Evolutionary conservation across 2,113 vertebrate genomes (phyloP), one percentile per base, ranked within the genome.

Genomic region (Aegithalos caudatus): DNA sequence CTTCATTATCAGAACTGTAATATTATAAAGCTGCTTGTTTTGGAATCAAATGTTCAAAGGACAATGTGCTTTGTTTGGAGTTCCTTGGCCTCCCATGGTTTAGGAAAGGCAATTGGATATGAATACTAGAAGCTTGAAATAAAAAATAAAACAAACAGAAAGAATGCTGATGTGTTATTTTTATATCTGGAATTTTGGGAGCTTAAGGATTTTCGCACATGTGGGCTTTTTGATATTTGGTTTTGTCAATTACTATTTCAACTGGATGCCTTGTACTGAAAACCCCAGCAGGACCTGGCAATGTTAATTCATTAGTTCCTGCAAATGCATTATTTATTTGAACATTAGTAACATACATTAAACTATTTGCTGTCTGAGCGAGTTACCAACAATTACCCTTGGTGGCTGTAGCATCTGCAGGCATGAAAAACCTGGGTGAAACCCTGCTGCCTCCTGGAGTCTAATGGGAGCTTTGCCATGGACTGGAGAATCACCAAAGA

Each of bases 361-460:
- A 82, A 44, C 50, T 79, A 44, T 61, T 3, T 44, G 37, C 37
- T 85, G 79, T 40, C 74, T 90, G 90, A 94, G 83, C 54, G 61
- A 69, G 66, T 42, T 57, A n/a, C 54, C 7, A 6, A 35, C 74
- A 65, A 93, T 35, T 29, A 82, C 45, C 24, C 66, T 90, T 21
- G 51, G 48, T 57, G 66, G 57, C 70, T 91, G 81, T 12, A 69
- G 74, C 48, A 27, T 51, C 18, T 42, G 81, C 10, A 80, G 70
- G 73, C 47, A 82, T 73, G 58, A 73, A 72, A 90, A 91, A 31
- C 61, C 89, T 69, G 16, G 62, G 62, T 70, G 91, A 96, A 95
- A 66, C 81, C 95, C 62, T 95, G 90, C 95, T 96, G 94, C 95
- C 88, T 97, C 95, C 95, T 92, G 94, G 91, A 97, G 95, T 89